These are phyloP conservation scores for Yponomeuta evonymella DNA, from an alignment of 2,888 invertebrate genomes.

Conservation along the genomic window DNA sequence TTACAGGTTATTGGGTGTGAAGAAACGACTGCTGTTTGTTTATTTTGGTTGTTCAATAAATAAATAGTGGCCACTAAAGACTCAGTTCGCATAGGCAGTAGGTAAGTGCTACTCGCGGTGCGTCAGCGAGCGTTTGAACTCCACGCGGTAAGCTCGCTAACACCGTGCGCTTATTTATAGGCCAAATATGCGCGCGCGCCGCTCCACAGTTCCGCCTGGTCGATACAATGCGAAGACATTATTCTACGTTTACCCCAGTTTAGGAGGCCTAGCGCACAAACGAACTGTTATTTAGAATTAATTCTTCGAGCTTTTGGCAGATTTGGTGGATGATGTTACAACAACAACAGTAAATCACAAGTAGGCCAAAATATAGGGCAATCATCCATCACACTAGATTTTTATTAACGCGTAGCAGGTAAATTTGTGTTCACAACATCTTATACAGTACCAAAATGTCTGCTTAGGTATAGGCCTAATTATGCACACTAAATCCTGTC, in stretches of 20 bases:
- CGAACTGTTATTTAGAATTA: neutral
- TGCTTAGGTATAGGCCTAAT: neutral
- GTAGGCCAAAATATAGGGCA: neutral
- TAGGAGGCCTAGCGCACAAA: neutral
- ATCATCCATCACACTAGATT: neutral
- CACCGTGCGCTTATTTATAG: constrained; percentile 41
- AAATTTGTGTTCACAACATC: neutral
- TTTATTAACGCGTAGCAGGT: neutral
- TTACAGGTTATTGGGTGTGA: no score
- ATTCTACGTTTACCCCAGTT: neutral
- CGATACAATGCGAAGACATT: neutral
- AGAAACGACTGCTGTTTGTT: no score
- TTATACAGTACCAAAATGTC: neutral
- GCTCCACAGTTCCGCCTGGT: constrained; percentile 18
- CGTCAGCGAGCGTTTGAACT: constrained; percentile 25
- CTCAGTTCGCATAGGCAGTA: neutral
- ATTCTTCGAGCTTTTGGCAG: neutral
- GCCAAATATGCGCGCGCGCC: constrained; percentile 28
- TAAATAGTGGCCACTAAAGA: neutral
- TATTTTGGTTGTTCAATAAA: no score
- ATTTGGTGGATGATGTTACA: neutral
- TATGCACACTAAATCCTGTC: no score
- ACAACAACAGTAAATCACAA: neutral
- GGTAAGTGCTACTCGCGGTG: constrained; percentile 23
- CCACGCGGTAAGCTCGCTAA: constrained; percentile 8